Conservation (phyloP, 2,113 vertebrate genomes). For the Xenus cinereus region DNA sequence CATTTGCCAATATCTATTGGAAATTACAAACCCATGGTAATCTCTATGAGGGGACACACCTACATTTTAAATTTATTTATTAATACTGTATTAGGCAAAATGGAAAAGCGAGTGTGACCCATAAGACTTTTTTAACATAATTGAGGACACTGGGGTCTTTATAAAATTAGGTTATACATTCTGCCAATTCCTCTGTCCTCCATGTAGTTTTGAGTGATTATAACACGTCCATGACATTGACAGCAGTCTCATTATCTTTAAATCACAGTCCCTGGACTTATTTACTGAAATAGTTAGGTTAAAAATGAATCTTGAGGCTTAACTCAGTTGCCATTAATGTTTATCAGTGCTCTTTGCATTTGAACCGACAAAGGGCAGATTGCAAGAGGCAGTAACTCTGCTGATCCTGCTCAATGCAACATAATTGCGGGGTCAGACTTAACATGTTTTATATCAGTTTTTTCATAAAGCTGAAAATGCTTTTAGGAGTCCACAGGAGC, state of each 20-base stretch:
- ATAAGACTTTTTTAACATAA: background rate
- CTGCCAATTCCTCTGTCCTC: background rate
- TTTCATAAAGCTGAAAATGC: background rate
- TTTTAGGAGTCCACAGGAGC: background rate
- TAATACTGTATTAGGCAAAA: background rate
- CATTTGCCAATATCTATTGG: background rate
- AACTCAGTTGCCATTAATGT: background rate
- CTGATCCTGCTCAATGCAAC: background rate
- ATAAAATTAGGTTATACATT: background rate
- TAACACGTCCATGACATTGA: background rate
- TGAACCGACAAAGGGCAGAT: background rate
- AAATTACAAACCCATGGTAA: background rate
- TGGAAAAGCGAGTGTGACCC: background rate
- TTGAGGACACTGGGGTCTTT: background rate
- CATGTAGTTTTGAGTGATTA: background rate
- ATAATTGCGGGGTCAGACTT: background rate
- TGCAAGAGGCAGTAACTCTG: background rate
- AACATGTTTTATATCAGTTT: background rate
- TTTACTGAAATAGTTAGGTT: background rate
- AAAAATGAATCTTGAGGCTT: background rate
- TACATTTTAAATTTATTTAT: background rate
- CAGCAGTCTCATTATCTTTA: background rate
- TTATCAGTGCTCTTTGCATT: background rate
- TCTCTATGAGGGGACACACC: background rate
- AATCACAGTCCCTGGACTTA: background rate